These are phyloP conservation scores for Neodon shergylaensis DNA, from an alignment of 2,113 vertebrate species.

Conservation along the genomic window DNA sequence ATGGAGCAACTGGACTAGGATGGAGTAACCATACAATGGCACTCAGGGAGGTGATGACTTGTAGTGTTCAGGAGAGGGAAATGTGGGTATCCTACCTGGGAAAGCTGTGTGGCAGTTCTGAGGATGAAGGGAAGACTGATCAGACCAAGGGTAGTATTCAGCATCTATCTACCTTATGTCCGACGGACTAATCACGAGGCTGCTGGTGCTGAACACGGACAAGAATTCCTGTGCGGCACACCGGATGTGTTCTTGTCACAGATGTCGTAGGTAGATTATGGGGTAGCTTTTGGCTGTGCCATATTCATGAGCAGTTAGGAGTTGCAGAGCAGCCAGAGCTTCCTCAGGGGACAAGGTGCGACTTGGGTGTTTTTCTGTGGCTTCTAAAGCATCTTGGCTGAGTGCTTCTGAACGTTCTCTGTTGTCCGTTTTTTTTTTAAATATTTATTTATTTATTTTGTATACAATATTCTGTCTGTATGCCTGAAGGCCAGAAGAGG, in stretches of 20 bases:
- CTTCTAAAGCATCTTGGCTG: not conserved
- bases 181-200: rapidly evolving
- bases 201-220: rapidly evolving
- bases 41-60: not conserved
- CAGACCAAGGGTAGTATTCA: too few species aligned
- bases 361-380: not conserved
- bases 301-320: not conserved
- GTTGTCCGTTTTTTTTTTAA: not conserved
- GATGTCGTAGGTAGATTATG: not conserved
- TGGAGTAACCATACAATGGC: too few species aligned
- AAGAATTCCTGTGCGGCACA: not conserved
- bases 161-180: not conserved
- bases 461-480: too few species aligned
- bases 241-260: not conserved
- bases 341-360: not conserved
- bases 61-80: not conserved
- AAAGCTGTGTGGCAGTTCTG: not conserved
- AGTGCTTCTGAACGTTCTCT: not conserved
- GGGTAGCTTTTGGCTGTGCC: not conserved
- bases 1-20: not conserved
- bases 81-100: not conserved
- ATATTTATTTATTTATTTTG: too few species aligned
- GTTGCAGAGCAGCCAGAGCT: not conserved
- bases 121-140: not conserved
- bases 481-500: too few species aligned